Percentiles rank a stretch among this genome's conserved stretches.
phyloP scores from a whole-genome alignment of 2,113 vertebrate species.

The Erpornis zantholeuca region DNA sequence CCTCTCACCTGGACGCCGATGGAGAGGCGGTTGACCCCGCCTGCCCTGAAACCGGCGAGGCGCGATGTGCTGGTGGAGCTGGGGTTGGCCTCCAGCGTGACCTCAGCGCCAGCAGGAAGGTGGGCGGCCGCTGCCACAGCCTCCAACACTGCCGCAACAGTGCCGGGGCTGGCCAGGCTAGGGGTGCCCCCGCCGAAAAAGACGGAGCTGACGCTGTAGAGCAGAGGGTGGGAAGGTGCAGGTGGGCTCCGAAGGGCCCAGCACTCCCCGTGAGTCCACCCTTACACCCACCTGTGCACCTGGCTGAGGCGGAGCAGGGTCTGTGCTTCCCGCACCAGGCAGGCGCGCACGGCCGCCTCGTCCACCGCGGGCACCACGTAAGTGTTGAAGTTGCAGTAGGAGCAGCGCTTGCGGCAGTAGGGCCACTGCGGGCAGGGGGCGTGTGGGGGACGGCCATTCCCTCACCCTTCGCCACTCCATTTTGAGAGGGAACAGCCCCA shows the following conservation, averaged over 20 bases:
- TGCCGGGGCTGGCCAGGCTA: slow-evolving; percentile 83
- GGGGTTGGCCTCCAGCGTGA: slow-evolving; percentile 91
- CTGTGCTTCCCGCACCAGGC: slow-evolving; percentile 79
- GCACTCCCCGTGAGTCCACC: accelerated
- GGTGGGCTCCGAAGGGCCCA: accelerated
- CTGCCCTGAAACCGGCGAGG: slow-evolving; percentile 74
- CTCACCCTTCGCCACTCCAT: accelerated
- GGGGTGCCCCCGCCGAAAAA: slow-evolving; percentile 94
- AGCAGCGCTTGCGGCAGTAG: slow-evolving; percentile 89
- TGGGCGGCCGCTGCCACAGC: slow-evolving; percentile 54
- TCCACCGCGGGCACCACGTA: slow-evolving; percentile 80
- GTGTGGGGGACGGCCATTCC: accelerated
- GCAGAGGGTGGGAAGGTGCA: background rate
- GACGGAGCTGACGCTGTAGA: slow-evolving; percentile 83
- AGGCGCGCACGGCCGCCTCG: slow-evolving; percentile 70
- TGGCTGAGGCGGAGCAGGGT: slow-evolving; percentile 82
- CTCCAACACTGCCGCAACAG: slow-evolving; percentile 79
- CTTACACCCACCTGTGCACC: slow-evolving; percentile 75
- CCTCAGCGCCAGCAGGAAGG: slow-evolving; percentile 74
- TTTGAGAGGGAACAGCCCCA: background rate
- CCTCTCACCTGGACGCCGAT: slow-evolving; percentile 86
- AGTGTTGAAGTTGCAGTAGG: slow-evolving; percentile 94
- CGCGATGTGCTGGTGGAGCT: slow-evolving; percentile 65
- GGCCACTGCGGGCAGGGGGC: slow-evolving; percentile 81
- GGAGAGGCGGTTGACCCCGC: slow-evolving; percentile 89